phyloP scores from a whole-genome alignment of 2,113 vertebrate genomes.

The Albula glossodonta region DNA sequence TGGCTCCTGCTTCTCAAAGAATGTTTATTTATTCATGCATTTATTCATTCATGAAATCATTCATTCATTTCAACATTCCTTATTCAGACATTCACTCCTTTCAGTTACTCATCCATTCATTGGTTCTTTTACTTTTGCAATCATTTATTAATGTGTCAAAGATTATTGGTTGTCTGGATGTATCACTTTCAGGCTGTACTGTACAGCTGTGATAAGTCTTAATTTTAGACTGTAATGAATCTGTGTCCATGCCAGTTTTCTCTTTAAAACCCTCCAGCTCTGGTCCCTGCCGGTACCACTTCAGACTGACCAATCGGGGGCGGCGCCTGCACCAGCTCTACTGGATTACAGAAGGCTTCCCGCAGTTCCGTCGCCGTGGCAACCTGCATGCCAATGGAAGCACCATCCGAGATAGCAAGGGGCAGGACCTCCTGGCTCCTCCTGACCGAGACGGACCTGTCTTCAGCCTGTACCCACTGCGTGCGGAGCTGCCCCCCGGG shows the following conservation, averaged over 20 bases:
- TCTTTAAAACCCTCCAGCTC: slow-evolving; percentile 56
- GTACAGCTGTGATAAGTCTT: too few relatives aligned
- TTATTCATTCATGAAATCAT: background rate
- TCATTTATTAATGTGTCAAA: too few relatives aligned
- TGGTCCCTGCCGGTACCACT: slow-evolving; percentile 63
- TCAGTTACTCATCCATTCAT: too few relatives aligned
- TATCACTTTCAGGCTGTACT: too few relatives aligned
- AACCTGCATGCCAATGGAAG: slow-evolving; percentile 13
- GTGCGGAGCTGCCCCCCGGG: slow-evolving; percentile 73
- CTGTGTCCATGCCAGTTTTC: background rate
- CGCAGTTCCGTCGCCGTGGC: slow-evolving; percentile 20
- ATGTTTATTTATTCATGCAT: background rate
- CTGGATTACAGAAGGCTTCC: slow-evolving; percentile 71
- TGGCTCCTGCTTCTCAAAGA: too few relatives aligned
- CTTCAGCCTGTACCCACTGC: slow-evolving; percentile 71
- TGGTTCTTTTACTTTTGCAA: too few relatives aligned
- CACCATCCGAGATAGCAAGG: background rate
- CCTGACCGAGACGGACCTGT: slow-evolving; percentile 32
- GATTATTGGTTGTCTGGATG: too few relatives aligned
- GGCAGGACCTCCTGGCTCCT: background rate
- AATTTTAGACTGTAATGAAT: too few relatives aligned
- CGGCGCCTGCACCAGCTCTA: slow-evolving; percentile 68
- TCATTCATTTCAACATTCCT: too few relatives aligned
- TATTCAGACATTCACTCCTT: too few relatives aligned
- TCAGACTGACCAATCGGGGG: slow-evolving; percentile 80